phyloP scores from a whole-genome alignment of 2,797 vertebrate genomes.

The Buceros bicornis region DNA sequence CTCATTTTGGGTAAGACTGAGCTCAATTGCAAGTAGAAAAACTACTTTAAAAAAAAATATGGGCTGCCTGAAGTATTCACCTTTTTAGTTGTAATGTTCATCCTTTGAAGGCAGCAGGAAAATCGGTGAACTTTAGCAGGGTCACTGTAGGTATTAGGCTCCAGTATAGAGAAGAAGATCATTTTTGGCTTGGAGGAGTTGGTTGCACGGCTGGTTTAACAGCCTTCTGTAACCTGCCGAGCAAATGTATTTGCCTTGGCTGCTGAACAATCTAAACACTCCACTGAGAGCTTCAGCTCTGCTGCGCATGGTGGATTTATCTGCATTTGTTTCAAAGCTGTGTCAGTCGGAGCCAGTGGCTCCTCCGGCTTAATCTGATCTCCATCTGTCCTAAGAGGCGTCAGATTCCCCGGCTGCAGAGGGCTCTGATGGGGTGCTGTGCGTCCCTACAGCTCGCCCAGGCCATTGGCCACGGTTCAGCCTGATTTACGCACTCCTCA shows the following conservation, averaged over 20 bases:
- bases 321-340: not conserved
- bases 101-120: not conserved
- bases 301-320: not conserved
- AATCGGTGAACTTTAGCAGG: not conserved
- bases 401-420: not conserved
- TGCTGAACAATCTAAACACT: conserved; percentile 26
- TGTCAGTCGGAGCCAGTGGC: not conserved
- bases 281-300: not conserved
- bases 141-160: not conserved
- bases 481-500: not conserved
- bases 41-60: not conserved
- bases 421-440: fast-evolving
- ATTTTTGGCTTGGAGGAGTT: not conserved
- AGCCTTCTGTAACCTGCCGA: conserved; percentile 60
- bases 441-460: not conserved
- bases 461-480: fast-evolving
- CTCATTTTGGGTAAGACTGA: not conserved
- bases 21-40: not conserved
- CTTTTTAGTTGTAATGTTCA: not conserved
- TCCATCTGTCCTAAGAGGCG: not conserved
- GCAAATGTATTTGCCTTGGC: conserved; percentile 64
- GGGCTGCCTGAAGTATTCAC: not conserved
- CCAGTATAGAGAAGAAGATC: not conserved
- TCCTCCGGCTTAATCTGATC: not conserved
- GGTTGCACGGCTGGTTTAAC: conserved; percentile 48